phyloP scores from a whole-genome alignment of 2,113 vertebrate species.

The Tringa solitaria region DNA sequence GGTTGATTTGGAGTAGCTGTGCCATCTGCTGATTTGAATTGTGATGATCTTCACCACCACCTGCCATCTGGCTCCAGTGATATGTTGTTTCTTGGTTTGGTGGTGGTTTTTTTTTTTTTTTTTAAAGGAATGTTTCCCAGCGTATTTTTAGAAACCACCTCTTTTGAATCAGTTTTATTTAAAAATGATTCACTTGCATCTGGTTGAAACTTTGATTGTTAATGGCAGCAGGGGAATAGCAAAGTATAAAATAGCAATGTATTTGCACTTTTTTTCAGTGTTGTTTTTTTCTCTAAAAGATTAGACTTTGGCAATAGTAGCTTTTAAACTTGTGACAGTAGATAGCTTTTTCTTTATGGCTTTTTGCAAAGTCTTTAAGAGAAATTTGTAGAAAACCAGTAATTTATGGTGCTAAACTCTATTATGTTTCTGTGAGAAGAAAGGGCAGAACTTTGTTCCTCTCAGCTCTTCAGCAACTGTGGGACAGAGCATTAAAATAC shows the following conservation, averaged over 20 bases:
- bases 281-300: not conserved
- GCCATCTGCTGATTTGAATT: conserved; percentile 55
- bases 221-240: not conserved
- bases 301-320: not conserved
- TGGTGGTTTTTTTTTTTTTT: not conserved
- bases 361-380: not conserved
- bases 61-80: conserved; percentile 47
- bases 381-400: not conserved
- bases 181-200: not conserved
- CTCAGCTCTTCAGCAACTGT: not conserved
- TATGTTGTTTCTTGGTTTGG: not conserved
- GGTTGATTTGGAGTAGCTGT: conserved; percentile 6
- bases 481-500: not conserved
- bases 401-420: not conserved
- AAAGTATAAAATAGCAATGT: not conserved
- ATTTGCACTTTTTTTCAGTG: not conserved
- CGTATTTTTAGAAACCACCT: conserved; percentile 22
- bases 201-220: not conserved
- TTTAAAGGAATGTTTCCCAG: not conserved
- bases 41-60: not conserved
- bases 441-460: not conserved
- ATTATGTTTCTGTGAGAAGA: not conserved
- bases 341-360: not conserved
- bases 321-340: not conserved
- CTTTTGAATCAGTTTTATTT: conserved; percentile 16